phyloP scores from a whole-genome alignment of 1,140 invertebrate genomes.

The Pogonus chalceus region DNA sequence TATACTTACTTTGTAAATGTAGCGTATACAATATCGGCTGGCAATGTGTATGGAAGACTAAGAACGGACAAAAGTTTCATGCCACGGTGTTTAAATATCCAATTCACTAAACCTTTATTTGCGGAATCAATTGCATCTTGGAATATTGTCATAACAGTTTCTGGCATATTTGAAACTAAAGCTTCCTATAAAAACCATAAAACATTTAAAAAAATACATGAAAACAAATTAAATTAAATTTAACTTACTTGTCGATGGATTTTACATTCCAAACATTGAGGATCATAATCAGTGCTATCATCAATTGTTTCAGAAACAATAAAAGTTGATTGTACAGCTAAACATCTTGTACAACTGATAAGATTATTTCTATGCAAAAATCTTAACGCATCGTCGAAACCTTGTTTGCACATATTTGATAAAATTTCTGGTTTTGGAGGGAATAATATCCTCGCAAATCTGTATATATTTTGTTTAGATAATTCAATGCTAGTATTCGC shows the following conservation, averaged over 20 bases:
- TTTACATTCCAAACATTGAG: constrained; percentile 74
- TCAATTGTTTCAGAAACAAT: constrained; percentile 58
- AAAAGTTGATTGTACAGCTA: constrained; percentile 73
- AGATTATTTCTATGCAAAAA: constrained; percentile 88
- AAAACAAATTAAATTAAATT: constrained; percentile 10
- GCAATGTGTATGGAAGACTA: constrained; percentile 72
- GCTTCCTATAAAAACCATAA: constrained; percentile 55
- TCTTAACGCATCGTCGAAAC: constrained; percentile 89
- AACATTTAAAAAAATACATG: constrained; percentile 11
- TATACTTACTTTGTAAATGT: constrained; percentile 71
- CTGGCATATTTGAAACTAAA: constrained; percentile 72
- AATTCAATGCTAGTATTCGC: constrained; percentile 93
- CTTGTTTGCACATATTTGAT: constrained; percentile 94
- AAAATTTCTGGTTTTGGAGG: constrained; percentile 88
- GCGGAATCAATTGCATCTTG: constrained; percentile 86
- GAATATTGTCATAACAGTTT: constrained; percentile 74
- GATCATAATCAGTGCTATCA: constrained; percentile 64
- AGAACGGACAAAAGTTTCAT: constrained; percentile 69
- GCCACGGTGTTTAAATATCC: constrained; percentile 74
- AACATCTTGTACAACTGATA: constrained; percentile 73
- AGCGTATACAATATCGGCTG: constrained; percentile 74
- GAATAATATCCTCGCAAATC: constrained; percentile 84
- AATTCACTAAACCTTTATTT: constrained; percentile 81
- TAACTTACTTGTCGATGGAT: constrained; percentile 62
- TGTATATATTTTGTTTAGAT: constrained; percentile 83